A percentile compares a stretch with the other conserved stretches of the same genome.
phyloP scores from a whole-genome alignment of 2,113 vertebrate genomes.

The Gymnocephalus cernua region DNA sequence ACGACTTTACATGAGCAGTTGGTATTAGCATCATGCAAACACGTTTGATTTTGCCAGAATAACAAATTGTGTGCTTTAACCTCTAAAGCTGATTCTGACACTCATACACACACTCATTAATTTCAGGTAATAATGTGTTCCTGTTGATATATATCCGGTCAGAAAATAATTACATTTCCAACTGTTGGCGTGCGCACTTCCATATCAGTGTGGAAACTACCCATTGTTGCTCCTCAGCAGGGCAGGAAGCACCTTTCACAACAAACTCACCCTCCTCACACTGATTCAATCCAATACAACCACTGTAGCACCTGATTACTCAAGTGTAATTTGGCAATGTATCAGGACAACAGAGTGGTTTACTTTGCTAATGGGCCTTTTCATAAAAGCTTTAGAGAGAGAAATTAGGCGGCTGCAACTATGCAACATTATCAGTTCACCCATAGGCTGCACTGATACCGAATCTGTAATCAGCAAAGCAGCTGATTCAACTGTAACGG shows the following conservation, averaged over 20 bases:
- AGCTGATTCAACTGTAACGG: not conserved
- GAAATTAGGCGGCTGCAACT: not conserved
- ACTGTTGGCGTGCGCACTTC: conserved; percentile 80
- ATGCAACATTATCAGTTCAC: not conserved
- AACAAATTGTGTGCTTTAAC: not conserved
- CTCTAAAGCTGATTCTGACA: conserved; percentile 10
- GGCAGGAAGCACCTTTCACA: conserved; percentile 86
- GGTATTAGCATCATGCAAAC: not conserved
- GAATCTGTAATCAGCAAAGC: not conserved
- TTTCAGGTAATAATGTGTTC: conserved; percentile 63
- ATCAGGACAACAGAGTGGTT: conserved; percentile 13
- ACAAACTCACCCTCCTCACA: conserved; percentile 65
- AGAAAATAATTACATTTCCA: conserved; percentile 80
- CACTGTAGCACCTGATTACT: conserved; percentile 26
- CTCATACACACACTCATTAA: conserved; percentile 26
- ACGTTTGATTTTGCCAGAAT: not conserved
- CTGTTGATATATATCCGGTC: conserved; percentile 63
- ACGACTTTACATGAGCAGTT: not conserved
- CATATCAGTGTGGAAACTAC: conserved; percentile 77
- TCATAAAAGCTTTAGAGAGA: conserved; percentile 13
- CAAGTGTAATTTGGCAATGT: conserved; percentile 20
- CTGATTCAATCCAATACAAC: conserved; percentile 58
- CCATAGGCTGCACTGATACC: not conserved
- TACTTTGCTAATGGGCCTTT: conserved; percentile 23
- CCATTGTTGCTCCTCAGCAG: conserved; percentile 81